Percentiles rank a stretch among this genome's conserved stretches.
phyloP scores from a whole-genome alignment of 1,140 invertebrate species.

The Ectropis grisescens region DNA sequence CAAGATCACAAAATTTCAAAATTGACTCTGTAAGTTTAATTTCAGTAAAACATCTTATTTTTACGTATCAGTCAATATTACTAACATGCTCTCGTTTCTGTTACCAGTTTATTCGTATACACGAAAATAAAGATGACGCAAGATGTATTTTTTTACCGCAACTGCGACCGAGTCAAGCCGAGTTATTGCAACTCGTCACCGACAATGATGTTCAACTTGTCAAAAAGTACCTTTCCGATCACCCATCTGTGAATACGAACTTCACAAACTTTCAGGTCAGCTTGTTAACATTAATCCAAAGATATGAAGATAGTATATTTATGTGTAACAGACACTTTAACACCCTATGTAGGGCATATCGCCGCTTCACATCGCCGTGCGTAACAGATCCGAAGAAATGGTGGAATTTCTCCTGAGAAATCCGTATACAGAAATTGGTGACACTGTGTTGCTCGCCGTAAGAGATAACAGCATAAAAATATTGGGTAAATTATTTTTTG shows the following conservation, averaged over 20 bases:
- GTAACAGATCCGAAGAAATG: constrained; percentile 63
- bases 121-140: too few species aligned
- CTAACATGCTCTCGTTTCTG: too few species aligned
- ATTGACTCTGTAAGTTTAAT: too few species aligned
- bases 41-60: not conserved
- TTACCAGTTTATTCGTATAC: too few species aligned
- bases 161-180: constrained; percentile 54
- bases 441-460: constrained; percentile 71
- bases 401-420: constrained; percentile 67
- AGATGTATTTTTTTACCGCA: constrained; percentile 33
- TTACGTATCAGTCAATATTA: constrained; percentile 2
- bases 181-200: constrained; percentile 65
- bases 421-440: constrained; percentile 67
- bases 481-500: constrained; percentile 28
- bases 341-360: constrained; percentile 57
- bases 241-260: constrained; percentile 65
- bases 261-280: constrained; percentile 65
- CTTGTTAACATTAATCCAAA: not conserved
- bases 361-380: constrained; percentile 70
- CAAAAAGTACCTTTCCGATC: constrained; percentile 35
- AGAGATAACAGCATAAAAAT: constrained; percentile 64
- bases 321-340: not conserved
- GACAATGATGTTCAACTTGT: constrained; percentile 44
- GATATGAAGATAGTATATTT: not conserved
- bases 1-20: too few species aligned